Evolutionary conservation across 1,140 invertebrate species (phyloP), one percentile per base, ranked within the genome.

Genomic region (Megalopta genalis): DNA sequence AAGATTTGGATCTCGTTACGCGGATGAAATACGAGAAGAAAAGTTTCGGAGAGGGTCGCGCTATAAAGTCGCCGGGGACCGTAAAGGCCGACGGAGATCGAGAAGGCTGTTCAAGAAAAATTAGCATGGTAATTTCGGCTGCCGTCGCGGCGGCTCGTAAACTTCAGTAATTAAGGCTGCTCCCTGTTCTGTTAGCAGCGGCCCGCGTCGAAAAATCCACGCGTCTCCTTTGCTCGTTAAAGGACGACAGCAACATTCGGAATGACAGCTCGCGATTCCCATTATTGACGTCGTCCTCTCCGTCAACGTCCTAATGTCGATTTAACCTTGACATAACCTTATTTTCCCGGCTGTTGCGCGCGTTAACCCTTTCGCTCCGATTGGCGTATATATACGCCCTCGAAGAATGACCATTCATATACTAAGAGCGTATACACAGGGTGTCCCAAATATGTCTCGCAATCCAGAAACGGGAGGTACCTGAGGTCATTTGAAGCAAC

Each of bases 111-210:
- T 25, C n/a, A 42, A 74, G 67, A 90, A 88, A 86, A 90, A 91
- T 91, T 91, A 90, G 90, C 87, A 91, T 90, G 86, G 80, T 90
- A 91, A 91, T 90, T n/a, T 89, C 84, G 85, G 76, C 82, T 70
- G 64, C 62, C 77, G 66, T 74, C 74, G 39, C 64, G 71, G 69
- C 70, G 46, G 80, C 85, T 90, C 89, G 88, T 90, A 90, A 91
- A 91, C 86, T 90, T 90, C 83, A 75, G 79, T 87, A 90, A 90
- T 90, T 90, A 91, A 90, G 86, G 73, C 77, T 77, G 70, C 62
- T 57, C 68, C 57, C 72, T 64, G 70, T 72, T 81, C 78, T 76
- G n/a, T n/a, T n/a, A 59, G 46, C 46, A 16, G 42, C 64, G 37
- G 65, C 57, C 77, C 71, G 57, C 52, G 52, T 65, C 63, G 32